These are phyloP conservation scores for Catocala nupta DNA, from an alignment of 2,888 invertebrate genomes.

Conservation along the genomic window DNA sequence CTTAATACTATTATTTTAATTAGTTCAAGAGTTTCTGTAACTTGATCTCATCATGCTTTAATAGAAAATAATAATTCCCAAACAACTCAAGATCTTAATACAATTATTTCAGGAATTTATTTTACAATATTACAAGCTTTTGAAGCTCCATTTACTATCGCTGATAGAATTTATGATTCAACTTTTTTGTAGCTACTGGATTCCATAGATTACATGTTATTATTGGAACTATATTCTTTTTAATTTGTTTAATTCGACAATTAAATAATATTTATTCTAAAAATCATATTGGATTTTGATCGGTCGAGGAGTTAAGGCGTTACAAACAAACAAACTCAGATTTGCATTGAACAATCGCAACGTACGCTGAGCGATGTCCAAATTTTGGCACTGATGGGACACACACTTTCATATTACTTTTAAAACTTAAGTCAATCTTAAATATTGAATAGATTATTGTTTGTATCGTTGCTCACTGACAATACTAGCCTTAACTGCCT, in stretches of 20 bases:
- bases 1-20: too few species aligned
- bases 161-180: slow-evolving; percentile 88
- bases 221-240: slow-evolving; percentile 71
- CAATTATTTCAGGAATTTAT: slow-evolving; percentile 81
- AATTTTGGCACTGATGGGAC: too few species aligned
- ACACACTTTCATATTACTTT: too few species aligned
- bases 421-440: too few species aligned
- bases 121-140: slow-evolving; percentile 89
- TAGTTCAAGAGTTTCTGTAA: slow-evolving; percentile 90
- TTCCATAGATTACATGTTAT: too few species aligned
- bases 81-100: slow-evolving; percentile 77
- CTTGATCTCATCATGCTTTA: slow-evolving; percentile 82
- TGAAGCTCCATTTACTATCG: slow-evolving; percentile 83
- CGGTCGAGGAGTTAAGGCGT: too few species aligned
- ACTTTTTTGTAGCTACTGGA: slow-evolving; percentile 92
- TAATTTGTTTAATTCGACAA: slow-evolving; percentile 68
- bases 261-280: slow-evolving; percentile 69
- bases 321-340: too few species aligned
- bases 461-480: too few species aligned
- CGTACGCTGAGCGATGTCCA: too few species aligned
- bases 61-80: slow-evolving; percentile 75
- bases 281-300: slow-evolving; percentile 74
- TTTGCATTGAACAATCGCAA: too few species aligned
- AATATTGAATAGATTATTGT: too few species aligned
- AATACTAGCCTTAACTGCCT: too few species aligned